Percentiles rank a stretch among this genome's conserved stretches.
Conservation (phyloP, 2,888 invertebrate species). For the Scaptomyza tumidula region DNA sequence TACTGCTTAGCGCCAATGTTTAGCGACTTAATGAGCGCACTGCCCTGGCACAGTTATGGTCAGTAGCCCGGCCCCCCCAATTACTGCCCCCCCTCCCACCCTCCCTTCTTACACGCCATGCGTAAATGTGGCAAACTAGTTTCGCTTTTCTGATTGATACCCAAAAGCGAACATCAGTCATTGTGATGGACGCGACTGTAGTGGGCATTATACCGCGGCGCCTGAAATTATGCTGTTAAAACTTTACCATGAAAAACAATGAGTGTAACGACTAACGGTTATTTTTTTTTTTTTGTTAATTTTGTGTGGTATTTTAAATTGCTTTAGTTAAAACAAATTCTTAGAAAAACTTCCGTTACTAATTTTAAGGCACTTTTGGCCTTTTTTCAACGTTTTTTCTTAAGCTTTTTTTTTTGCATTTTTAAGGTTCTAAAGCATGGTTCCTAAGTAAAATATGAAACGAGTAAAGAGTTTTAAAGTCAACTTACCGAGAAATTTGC, state of each 20-base stretch:
- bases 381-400: no score
- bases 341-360: no score
- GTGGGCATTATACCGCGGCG: neutral
- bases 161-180: constrained; percentile 14
- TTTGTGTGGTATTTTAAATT: no score
- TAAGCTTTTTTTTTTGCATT: no score
- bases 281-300: no score
- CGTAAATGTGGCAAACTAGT: constrained; percentile 62
- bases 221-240: constrained; percentile 57
- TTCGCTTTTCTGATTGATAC: constrained; percentile 56
- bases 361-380: no score
- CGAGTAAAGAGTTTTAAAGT: no score
- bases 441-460: no score
- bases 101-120: neutral
- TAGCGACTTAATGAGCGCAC: constrained; percentile 64
- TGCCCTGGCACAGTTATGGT: constrained; percentile 76
- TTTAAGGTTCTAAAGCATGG: no score
- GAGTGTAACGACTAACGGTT: no score
- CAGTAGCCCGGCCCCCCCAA: constrained; percentile 27
- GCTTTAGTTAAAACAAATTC: no score
- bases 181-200: constrained; percentile 58
- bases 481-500: constrained; percentile 87
- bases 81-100: neutral
- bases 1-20: constrained; percentile 51
- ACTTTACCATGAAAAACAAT: no score